Evolutionary conservation across 2,113 vertebrate species (phyloP).

Genomic region (Nibea coibor): DNA sequence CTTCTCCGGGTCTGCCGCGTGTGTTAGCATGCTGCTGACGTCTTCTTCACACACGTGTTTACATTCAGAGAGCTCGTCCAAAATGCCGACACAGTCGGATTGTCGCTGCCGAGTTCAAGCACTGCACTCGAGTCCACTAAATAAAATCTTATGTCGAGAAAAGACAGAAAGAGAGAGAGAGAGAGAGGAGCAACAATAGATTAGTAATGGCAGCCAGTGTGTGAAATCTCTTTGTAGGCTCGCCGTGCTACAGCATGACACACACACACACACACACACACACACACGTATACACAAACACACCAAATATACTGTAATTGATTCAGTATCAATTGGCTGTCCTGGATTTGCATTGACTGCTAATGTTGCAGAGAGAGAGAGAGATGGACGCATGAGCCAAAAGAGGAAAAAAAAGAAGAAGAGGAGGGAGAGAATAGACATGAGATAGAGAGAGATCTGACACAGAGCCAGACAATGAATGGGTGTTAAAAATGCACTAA

Average conservation of each 20-base stretch:
- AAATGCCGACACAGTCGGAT: constrained; percentile 31
- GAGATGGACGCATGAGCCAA: constrained; percentile 49
- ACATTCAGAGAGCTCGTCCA: constrained; percentile 32
- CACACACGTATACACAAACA: constrained; percentile 35
- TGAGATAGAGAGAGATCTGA: constrained; percentile 61
- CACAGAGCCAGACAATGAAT: constrained; percentile 69
- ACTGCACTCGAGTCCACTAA: constrained; percentile 61
- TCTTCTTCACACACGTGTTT: constrained; percentile 44
- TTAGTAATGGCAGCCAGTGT: constrained; percentile 73
- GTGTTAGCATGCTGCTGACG: constrained; percentile 24
- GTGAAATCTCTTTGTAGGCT: constrained; percentile 74
- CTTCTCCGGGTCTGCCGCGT: constrained; percentile 8
- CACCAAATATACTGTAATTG: constrained; percentile 73
- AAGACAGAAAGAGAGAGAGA: constrained; percentile 12
- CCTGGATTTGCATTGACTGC: constrained; percentile 78
- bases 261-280: constrained; percentile 36
- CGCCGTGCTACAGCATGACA: constrained; percentile 37
- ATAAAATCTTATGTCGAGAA: constrained; percentile 58
- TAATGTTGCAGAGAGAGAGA: constrained; percentile 60
- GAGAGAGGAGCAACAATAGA: constrained; percentile 58
- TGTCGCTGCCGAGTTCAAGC: constrained; percentile 45
- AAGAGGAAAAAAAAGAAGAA: constrained; percentile 6
- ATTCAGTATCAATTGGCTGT: constrained; percentile 79
- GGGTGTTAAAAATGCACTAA: constrained; percentile 71
- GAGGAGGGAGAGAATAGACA: constrained; percentile 40